A percentile compares a stretch with the other conserved stretches of the same genome.
Evolutionary conservation across 2,888 invertebrate genomes (phyloP).

Genomic region (Conomelus anceps): DNA sequence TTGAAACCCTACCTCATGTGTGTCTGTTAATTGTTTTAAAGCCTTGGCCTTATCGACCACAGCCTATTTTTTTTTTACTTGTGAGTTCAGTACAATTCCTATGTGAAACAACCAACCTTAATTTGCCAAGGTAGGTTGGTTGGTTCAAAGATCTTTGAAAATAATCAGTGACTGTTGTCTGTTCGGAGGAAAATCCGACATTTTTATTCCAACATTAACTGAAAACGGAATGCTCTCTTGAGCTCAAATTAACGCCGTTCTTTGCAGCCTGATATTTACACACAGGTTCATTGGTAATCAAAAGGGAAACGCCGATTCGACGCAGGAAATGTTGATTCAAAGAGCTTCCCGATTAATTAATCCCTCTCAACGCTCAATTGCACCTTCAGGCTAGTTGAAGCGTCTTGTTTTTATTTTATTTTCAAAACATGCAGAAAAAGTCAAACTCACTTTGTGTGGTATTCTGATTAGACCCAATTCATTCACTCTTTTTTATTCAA

Average conservation of each 20-base stretch:
- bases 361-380: background rate
- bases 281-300: background rate
- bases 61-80: no score
- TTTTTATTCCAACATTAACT: background rate
- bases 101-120: no score
- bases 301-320: background rate
- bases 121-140: no score
- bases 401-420: background rate
- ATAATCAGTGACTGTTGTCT: background rate
- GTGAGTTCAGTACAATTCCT: no score
- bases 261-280: background rate
- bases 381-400: background rate
- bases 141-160: no score
- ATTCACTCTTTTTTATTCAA: no score
- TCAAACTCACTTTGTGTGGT: no score
- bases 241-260: background rate
- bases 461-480: no score
- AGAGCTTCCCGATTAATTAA: background rate
- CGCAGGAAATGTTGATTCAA: background rate
- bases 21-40: no score
- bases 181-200: background rate
- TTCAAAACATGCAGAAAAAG: background rate
- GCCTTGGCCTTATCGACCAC: no score
- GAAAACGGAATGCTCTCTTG: background rate
- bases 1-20: no score